phyloP scores from a whole-genome alignment of 2,888 invertebrate species.

The Eupsilia transversa region DNA sequence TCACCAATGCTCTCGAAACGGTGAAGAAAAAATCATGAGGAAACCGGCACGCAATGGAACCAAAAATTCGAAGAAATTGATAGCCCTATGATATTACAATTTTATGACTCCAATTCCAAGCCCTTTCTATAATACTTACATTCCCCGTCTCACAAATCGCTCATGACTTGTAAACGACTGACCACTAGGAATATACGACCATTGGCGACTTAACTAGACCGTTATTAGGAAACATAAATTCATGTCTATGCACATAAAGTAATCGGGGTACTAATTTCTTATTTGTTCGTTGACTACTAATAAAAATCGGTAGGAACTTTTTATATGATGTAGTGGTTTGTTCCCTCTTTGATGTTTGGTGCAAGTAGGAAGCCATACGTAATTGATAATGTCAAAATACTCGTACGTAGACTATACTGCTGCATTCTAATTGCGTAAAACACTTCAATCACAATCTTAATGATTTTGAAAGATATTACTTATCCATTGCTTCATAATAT shows the following conservation, averaged over 20 bases:
- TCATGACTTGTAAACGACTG: constrained; percentile 23
- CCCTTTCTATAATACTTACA: not conserved
- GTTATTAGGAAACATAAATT: constrained; percentile 66
- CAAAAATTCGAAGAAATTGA: no score
- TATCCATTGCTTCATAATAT: no score
- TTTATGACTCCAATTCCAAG: not conserved
- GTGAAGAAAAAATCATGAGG: no score
- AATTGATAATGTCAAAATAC: not conserved
- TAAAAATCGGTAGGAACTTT: constrained; percentile 6
- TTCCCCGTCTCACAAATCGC: not conserved
- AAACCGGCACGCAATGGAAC: no score
- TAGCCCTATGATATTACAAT: not conserved
- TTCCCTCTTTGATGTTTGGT: constrained; percentile 19
- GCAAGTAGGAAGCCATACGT: not conserved
- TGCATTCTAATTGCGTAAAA: no score
- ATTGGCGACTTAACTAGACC: constrained; percentile 18
- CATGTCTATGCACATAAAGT: constrained; percentile 37
- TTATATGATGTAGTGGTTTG: not conserved
- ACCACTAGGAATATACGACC: constrained; percentile 14
- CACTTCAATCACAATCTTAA: no score
- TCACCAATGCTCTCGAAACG: no score
- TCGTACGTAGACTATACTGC: not conserved
- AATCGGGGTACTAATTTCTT: constrained; percentile 30
- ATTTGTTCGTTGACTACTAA: constrained; percentile 23
- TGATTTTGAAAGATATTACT: no score